These are phyloP conservation scores for Popillia japonica DNA, from an alignment of 1,140 invertebrate genomes.

Conservation along the genomic window DNA sequence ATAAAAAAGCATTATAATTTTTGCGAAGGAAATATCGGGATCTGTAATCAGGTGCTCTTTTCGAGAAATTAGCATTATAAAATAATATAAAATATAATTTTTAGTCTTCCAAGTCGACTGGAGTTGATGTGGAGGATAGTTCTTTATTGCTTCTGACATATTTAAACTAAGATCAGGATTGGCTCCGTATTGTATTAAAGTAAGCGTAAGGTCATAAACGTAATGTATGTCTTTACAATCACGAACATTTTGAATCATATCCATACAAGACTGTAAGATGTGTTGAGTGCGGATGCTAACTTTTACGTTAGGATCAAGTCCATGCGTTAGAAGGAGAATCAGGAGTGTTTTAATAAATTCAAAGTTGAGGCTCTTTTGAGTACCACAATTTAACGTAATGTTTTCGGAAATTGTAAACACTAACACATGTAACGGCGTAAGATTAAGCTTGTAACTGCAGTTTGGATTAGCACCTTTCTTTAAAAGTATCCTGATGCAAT, in stretches of 20 bases:
- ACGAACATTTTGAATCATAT: conserved; percentile 76
- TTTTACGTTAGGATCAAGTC: conserved; percentile 70
- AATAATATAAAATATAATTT: conserved; percentile 74
- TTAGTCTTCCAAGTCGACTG: conserved; percentile 70
- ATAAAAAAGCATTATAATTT: conserved; percentile 73
- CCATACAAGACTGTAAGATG: conserved; percentile 72
- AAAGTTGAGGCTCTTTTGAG: conserved; percentile 71
- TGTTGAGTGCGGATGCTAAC: conserved; percentile 69
- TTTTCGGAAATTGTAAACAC: conserved; percentile 79
- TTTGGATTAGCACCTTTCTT: conserved; percentile 78
- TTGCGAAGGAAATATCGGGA: conserved; percentile 68
- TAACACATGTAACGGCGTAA: conserved; percentile 76
- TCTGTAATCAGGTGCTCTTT: conserved; percentile 75
- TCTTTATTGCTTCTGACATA: conserved; percentile 60
- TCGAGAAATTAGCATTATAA: conserved; percentile 67
- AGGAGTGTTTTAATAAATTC: conserved; percentile 74
- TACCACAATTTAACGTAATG: conserved; percentile 71
- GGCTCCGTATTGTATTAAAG: conserved; percentile 73
- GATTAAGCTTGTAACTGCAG: conserved; percentile 72
- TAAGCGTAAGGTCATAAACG: conserved; percentile 73
- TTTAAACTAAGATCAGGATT: conserved; percentile 69
- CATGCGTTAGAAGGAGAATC: conserved; percentile 73
- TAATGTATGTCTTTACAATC: conserved; percentile 71
- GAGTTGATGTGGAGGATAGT: conserved; percentile 55
- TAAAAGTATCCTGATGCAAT: conserved; percentile 74